phyloP scores from a whole-genome alignment of 1,140 invertebrate species.

The Macrosteles quadrilineatus region DNA sequence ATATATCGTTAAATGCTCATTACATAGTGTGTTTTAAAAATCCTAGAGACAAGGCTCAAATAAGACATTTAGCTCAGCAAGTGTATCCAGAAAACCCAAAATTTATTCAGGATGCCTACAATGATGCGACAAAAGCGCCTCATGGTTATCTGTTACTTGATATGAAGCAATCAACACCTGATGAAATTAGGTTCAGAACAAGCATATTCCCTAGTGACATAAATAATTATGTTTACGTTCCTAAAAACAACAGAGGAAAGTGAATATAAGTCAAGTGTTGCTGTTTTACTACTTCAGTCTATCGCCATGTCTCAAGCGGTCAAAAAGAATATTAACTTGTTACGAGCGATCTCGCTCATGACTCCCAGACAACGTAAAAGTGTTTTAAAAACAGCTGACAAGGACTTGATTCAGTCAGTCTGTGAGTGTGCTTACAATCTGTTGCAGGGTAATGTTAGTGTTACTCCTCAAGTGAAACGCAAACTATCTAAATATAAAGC shows the following conservation, averaged over 20 bases:
- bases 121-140: background rate
- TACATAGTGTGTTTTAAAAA: no score
- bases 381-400: no score
- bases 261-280: background rate
- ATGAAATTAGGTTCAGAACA: no score
- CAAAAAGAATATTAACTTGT: background rate
- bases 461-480: background rate
- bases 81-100: no score
- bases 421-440: background rate
- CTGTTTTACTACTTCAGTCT: background rate
- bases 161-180: no score
- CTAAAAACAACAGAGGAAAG: background rate
- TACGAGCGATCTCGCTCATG: background rate
- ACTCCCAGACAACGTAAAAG: background rate
- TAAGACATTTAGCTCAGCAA: constrained; percentile 10
- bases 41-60: constrained; percentile 15
- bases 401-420: background rate
- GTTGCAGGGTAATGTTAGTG: background rate
- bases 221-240: background rate
- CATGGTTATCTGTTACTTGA: background rate
- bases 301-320: background rate
- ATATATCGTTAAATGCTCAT: no score
- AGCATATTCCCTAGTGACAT: background rate
- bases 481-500: background rate
- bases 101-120: constrained; percentile 5